Evolutionary conservation across 2,888 invertebrate species (phyloP).

Genomic region (Melipona beecheii): DNA sequence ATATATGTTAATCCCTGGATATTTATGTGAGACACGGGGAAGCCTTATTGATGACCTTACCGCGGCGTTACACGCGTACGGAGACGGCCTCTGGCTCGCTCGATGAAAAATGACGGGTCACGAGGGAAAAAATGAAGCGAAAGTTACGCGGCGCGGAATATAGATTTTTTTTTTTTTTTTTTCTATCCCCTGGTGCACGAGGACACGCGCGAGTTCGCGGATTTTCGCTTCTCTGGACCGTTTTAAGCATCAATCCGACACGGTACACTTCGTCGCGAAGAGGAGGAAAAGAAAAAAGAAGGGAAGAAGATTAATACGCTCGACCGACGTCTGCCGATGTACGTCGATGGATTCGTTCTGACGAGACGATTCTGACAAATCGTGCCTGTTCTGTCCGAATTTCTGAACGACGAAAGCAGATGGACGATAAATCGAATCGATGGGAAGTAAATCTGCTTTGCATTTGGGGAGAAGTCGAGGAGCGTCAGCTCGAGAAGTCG

Average conservation of each 20-base stretch:
- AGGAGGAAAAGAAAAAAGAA: background rate
- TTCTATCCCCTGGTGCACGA: background rate
- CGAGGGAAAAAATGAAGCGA: conserved; percentile 44
- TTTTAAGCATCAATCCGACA: conserved; percentile 38
- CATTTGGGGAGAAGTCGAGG: background rate
- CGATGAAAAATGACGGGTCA: conserved; percentile 55
- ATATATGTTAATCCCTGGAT: conserved; percentile 64
- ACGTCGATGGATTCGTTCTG: conserved; percentile 9
- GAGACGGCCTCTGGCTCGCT: conserved; percentile 28
- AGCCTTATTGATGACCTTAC: conserved; percentile 60
- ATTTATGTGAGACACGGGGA: conserved; percentile 59
- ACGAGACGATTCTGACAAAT: conserved; percentile 24
- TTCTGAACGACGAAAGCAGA: conserved; percentile 8
- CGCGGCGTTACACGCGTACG: conserved; percentile 35
- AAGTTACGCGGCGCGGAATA: conserved; percentile 24
- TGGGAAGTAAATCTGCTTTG: conserved; percentile 8
- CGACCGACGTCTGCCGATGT: background rate
- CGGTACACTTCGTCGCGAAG: background rate
- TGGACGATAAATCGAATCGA: conserved; percentile 20
- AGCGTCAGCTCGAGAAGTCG: background rate
- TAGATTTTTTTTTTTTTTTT: background rate
- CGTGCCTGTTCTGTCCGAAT: conserved; percentile 27
- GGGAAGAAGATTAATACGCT: conserved; percentile 47
- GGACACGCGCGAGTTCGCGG: conserved; percentile 21
- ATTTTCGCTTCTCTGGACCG: conserved; percentile 31